Base-by-base conservation (phyloP, 2,888 invertebrate genomes). In the Trimorus sp. region DNA sequence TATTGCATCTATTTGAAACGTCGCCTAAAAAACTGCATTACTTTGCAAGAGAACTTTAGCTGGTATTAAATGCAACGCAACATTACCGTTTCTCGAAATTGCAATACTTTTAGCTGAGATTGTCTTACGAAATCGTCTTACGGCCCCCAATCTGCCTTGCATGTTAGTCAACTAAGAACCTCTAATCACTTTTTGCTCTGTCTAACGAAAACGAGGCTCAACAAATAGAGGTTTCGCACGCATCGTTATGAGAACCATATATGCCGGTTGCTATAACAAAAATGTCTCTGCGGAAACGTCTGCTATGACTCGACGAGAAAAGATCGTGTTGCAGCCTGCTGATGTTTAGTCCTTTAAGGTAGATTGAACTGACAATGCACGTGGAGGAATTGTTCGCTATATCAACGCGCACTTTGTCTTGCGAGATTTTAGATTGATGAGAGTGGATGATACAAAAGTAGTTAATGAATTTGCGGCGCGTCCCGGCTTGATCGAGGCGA, bases 201-300 rank as follows among this genome's bases (percentile, higher is more conserved):
- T 42, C 48, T 63, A 42, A 0, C 5, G n/a, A 36, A 9, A 53
- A 78, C 53, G 14, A 63, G 7, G 45, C 11, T 59, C 9, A 0
- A 54, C 56, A 38, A 65, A 58, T 58, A 26, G 42, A 54, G 12
- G 8, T 38, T 62, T 70, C 40, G 14, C 40, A 56, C 59, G 68
- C 76, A 77, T 77, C 48, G 76, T 77, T 77, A 77, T 77, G 76
- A 77, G 76, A 77, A 77, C 76, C 66, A 77, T 69, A 77, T 69
- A 69, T 77, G 68, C 53, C 49, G 62, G 62, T 69, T 69, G 69
- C 74, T 74, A 79, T 59, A 59, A 51, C 40, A 51, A 70, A 77
- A 59, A 48, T 74, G 58, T 12, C n/a, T 40, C 7, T 40, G 26
- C 26, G 26, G 26, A 26, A 26, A 26, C 26, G 26, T 40, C 14